Evolutionary conservation across 2,888 invertebrate genomes (phyloP).

Genomic region (Odontothrips loti): DNA sequence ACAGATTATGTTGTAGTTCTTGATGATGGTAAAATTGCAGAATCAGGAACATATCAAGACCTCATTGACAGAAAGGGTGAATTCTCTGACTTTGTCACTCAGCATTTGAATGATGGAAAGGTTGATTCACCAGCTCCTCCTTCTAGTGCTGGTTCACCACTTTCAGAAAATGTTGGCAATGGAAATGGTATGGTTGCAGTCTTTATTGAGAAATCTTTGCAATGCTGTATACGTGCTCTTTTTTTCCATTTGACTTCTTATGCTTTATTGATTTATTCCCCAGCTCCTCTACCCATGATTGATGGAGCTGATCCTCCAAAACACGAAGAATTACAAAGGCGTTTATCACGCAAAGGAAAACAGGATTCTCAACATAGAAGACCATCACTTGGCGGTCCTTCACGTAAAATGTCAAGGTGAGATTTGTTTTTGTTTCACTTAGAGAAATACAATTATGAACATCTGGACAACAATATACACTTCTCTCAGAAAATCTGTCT

Average conservation of each 20-base stretch:
- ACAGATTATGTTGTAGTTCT: slow-evolving; percentile 55
- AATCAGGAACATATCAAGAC: slow-evolving; percentile 55
- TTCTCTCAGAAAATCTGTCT: too few species aligned
- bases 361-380: neutral
- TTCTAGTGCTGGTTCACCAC: neutral
- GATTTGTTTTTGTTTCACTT: neutral
- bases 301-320: slow-evolving; percentile 10
- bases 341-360: neutral
- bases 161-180: neutral
- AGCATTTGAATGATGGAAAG: slow-evolving; percentile 32
- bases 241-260: neutral
- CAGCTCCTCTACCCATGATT: slow-evolving; percentile 3
- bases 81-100: slow-evolving; percentile 43
- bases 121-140: neutral
- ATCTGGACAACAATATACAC: too few species aligned
- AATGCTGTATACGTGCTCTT: too few species aligned
- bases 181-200: neutral
- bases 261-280: slow-evolving; percentile 19
- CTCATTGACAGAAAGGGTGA: slow-evolving; percentile 49
- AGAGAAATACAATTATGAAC: too few species aligned
- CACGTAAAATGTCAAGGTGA: slow-evolving; percentile 14
- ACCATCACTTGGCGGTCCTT: neutral
- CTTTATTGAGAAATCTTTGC: neutral
- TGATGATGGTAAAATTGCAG: slow-evolving; percentile 52
- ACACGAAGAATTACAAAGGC: neutral